Base-by-base conservation (phyloP, 2,888 invertebrate species). In the Morpho achilles region DNA sequence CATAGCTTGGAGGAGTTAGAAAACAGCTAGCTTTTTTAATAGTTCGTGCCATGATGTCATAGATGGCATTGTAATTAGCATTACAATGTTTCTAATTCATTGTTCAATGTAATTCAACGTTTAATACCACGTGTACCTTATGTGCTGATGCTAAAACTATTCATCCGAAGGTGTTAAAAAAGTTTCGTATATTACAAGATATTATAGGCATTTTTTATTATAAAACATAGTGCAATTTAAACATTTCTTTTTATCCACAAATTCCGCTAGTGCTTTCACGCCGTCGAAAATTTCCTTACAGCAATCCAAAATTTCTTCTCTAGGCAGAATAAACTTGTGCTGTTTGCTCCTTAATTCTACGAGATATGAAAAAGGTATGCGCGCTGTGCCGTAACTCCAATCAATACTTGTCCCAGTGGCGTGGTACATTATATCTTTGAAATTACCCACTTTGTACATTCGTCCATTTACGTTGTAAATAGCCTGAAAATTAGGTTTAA, bases 401-500 rank as follows among this genome's bases (percentile, higher is more conserved):
- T 90, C 90, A 41, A 88, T 84, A 62, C 90, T 90, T 1, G 89
- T 89, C 0, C 90, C 90, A 50, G 76, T 71, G 0, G 90, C 88
- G 50, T 72, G 74, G 61, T 89, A 90, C 88, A 88, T 90, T 0
- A 89, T 70, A 59, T 89, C 87, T 67, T 81, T 87, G 65, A 88
- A 88, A 62, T 82, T 85, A 0, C 90, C 90, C 3, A 90, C 88
- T 77, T 87, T 88, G 59, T 88, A 90, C 82, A 85, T 82, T 8
- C 80, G 77, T 7, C 88, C 85, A 39, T 69, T 81, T 2, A 82
- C 80, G 55, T 88, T 79, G 55, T 79, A 84, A 39, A 89, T 88
- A 10, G 87, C 88, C 89, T 90, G 69, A 50, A 77, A 78, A 50
- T n/a, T 54, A 52, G 32, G 32, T 32, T 32, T 32, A 3, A 5